Evolutionary conservation across 1,140 invertebrate genomes (phyloP).

Genomic region (Conopomorpha cramerella): DNA sequence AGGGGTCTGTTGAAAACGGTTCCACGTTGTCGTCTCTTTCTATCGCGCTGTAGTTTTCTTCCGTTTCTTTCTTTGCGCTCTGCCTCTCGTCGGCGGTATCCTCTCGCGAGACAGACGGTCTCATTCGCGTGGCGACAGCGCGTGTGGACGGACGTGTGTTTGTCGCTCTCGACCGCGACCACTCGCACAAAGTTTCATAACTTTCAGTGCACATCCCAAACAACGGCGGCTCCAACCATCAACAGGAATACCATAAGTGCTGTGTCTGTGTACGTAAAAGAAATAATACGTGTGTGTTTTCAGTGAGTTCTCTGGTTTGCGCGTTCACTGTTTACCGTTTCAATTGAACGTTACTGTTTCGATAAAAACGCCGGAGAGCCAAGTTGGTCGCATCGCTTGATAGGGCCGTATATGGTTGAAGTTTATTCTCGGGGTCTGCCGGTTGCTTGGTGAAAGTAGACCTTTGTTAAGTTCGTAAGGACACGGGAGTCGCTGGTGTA

Average conservation of each 20-base stretch:
- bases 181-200: slow-evolving; percentile 43
- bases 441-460: slow-evolving; percentile 50
- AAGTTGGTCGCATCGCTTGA: slow-evolving; percentile 26
- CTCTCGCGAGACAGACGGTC: slow-evolving; percentile 13
- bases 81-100: slow-evolving; percentile 17
- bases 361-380: slow-evolving; percentile 39
- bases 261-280: no score
- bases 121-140: slow-evolving; percentile 41
- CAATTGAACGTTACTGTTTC: slow-evolving; percentile 52
- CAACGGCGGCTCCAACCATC: no score
- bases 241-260: no score
- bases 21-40: slow-evolving; percentile 11
- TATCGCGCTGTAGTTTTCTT: slow-evolving; percentile 7
- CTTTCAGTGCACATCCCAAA: slow-evolving; percentile 30
- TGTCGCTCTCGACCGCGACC: slow-evolving; percentile 12
- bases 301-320: slow-evolving; percentile 32
- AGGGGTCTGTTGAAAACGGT: slow-evolving; percentile 15
- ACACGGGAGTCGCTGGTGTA: slow-evolving; percentile 35
- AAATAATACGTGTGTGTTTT: no score
- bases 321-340: slow-evolving; percentile 41
- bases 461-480: slow-evolving; percentile 56
- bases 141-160: slow-evolving; percentile 13
- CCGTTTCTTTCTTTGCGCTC: slow-evolving; percentile 9
- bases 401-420: slow-evolving; percentile 44
- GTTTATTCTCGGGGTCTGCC: slow-evolving; percentile 38